These are phyloP conservation scores for Bradypus variegatus DNA, from an alignment of 2,797 vertebrate genomes.

Conservation along the genomic window DNA sequence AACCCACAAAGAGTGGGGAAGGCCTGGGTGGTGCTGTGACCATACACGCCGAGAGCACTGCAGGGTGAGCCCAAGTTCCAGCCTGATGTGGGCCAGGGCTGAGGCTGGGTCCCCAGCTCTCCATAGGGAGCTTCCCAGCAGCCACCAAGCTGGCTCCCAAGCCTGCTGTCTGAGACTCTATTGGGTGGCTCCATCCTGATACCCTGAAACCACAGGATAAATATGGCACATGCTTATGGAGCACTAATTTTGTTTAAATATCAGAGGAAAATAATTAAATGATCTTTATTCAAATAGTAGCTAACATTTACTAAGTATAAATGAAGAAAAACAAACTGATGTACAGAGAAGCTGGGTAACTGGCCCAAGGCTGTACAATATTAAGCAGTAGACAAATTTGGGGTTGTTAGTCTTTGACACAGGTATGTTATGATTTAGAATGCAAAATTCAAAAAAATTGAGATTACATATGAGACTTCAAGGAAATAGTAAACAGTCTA, in stretches of 20 bases:
- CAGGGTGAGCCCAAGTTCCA: not conserved
- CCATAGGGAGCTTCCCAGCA: no score
- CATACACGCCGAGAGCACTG: not conserved
- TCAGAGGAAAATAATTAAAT: not conserved
- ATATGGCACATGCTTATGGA: not conserved
- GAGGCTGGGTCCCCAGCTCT: not conserved
- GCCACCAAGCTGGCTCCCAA: not conserved
- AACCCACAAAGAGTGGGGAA: not conserved
- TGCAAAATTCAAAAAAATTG: not conserved
- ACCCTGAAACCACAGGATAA: not conserved
- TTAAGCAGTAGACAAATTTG: not conserved
- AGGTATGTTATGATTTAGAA: not conserved
- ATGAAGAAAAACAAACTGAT: not conserved
- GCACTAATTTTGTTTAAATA: not conserved
- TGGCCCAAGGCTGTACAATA: not conserved
- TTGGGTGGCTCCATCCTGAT: not conserved
- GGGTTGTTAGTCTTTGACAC: not conserved
- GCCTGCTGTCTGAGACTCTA: not conserved
- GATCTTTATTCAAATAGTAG: not conserved
- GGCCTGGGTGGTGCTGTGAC: not conserved
- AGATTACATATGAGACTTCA: not conserved
- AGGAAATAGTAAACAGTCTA: not conserved
- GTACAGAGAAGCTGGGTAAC: not conserved
- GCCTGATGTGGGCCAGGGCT: not conserved
- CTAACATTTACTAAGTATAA: not conserved